Evolutionary conservation across 2,797 vertebrate species (phyloP).

Genomic region (Carapus acus): DNA sequence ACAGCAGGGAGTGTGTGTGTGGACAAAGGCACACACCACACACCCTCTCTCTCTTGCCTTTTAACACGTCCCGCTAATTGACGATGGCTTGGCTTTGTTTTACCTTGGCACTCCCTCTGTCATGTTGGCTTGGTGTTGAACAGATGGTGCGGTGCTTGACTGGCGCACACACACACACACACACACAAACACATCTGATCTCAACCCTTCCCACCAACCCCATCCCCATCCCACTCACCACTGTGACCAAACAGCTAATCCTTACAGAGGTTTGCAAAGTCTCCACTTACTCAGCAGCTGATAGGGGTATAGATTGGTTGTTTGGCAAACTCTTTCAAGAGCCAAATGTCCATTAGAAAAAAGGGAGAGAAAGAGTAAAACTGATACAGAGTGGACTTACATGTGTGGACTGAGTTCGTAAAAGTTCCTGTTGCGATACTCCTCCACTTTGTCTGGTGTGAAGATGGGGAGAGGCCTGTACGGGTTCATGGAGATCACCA

Average conservation of each 20-base stretch:
- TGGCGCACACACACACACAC: slow-evolving; percentile 42
- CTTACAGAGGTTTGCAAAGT: slow-evolving; percentile 20
- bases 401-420: slow-evolving; percentile 99
- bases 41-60: slow-evolving; percentile 23
- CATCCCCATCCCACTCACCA: slow-evolving; percentile 16
- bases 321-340: too few relatives aligned
- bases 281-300: slow-evolving; percentile 20
- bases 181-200: slow-evolving; percentile 45
- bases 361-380: too few relatives aligned
- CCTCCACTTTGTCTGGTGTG: slow-evolving; percentile 96
- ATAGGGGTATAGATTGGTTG: too few relatives aligned
- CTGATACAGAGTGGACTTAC: slow-evolving; percentile 76
- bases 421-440: slow-evolving; percentile 98
- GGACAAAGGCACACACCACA: too few relatives aligned
- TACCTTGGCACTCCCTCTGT: slow-evolving; percentile 52
- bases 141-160: slow-evolving; percentile 63
- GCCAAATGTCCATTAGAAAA: too few relatives aligned
- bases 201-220: not conserved
- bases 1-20: slow-evolving; percentile 39
- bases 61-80: slow-evolving; percentile 65
- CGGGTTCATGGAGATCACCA: slow-evolving; percentile 98
- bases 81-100: slow-evolving; percentile 65
- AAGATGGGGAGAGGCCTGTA: slow-evolving; percentile 90
- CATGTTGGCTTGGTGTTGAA: slow-evolving; percentile 50
- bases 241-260: slow-evolving; percentile 28